Evolutionary conservation across 2,888 invertebrate species (phyloP).

Genomic region (Rotaria magnacalcarata): DNA sequence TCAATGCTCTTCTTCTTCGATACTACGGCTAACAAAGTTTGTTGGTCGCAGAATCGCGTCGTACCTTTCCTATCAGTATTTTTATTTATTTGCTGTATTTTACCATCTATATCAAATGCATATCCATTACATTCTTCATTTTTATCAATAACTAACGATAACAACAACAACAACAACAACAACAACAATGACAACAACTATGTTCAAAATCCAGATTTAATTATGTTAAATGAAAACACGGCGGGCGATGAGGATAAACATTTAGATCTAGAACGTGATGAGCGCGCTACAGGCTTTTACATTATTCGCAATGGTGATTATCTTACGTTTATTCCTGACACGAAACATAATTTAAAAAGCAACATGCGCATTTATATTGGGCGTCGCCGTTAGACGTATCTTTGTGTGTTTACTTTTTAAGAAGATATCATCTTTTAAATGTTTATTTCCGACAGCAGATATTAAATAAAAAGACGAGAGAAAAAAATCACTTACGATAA

Average conservation of each 20-base stretch:
- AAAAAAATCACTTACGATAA: neutral
- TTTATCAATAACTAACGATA: neutral
- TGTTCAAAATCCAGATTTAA: neutral
- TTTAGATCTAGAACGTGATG: neutral
- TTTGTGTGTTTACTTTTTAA: neutral
- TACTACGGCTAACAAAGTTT: neutral
- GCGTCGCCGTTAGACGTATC: neutral
- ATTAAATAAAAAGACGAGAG: neutral
- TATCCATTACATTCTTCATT: neutral
- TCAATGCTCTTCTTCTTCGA: conserved; percentile 27
- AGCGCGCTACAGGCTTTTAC: conserved; percentile 2
- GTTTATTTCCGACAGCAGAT: neutral
- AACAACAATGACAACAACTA: neutral
- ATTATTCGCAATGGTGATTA: conserved; percentile 1
- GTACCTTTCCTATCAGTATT: neutral
- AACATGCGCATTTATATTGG: conserved; percentile 20
- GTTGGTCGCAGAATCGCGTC: neutral
- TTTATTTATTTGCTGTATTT: neutral
- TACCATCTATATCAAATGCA: neutral
- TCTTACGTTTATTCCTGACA: neutral
- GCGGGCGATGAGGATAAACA: neutral
- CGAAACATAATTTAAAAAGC: conserved; percentile 24
- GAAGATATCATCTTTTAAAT: neutral
- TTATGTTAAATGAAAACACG: neutral
- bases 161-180: neutral